These are phyloP conservation scores for Phyllotis vaccarum DNA, from an alignment of 2,797 vertebrate genomes.

Conservation along the genomic window DNA sequence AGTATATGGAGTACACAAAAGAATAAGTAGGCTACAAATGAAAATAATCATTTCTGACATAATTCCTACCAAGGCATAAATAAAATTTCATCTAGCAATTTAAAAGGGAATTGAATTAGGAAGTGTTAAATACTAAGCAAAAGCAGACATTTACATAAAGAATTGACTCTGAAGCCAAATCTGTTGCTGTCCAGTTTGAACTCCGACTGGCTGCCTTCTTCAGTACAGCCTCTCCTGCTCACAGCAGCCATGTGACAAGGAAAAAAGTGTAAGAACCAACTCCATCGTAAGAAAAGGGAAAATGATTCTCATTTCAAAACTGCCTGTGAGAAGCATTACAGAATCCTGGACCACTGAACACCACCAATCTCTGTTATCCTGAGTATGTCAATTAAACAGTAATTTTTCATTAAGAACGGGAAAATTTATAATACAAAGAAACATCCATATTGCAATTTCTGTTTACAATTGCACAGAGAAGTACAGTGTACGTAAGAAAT, in stretches of 20 bases:
- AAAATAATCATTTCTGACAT: constrained; percentile 78
- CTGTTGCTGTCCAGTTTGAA: constrained; percentile 79
- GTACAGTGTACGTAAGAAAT: constrained; percentile 90
- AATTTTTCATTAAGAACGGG: constrained; percentile 94
- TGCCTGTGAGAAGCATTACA: constrained; percentile 88
- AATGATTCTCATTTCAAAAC: constrained; percentile 85
- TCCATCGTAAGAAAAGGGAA: constrained; percentile 82
- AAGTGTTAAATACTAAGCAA: constrained; percentile 78
- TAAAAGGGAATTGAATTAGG: constrained; percentile 85
- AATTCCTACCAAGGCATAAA: constrained; percentile 84
- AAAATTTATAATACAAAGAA: constrained; percentile 96
- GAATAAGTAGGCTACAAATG: constrained; percentile 80
- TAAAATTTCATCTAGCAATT: constrained; percentile 81
- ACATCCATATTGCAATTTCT: constrained; percentile 91
- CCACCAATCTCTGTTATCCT: constrained; percentile 95
- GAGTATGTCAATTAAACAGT: constrained; percentile 97
- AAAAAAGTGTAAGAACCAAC: constrained; percentile 85
- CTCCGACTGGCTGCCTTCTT: constrained; percentile 69
- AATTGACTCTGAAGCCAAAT: constrained; percentile 83
- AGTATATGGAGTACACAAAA: constrained; percentile 79
- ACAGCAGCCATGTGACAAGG: constrained; percentile 85
- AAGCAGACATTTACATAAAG: constrained; percentile 76
- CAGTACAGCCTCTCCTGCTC: constrained; percentile 80
- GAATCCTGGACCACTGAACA: constrained; percentile 90
- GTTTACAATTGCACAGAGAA: constrained; percentile 93